These are phyloP conservation scores for Rhagoletis zephyria DNA, from an alignment of 1,140 invertebrate genomes.

Conservation along the genomic window DNA sequence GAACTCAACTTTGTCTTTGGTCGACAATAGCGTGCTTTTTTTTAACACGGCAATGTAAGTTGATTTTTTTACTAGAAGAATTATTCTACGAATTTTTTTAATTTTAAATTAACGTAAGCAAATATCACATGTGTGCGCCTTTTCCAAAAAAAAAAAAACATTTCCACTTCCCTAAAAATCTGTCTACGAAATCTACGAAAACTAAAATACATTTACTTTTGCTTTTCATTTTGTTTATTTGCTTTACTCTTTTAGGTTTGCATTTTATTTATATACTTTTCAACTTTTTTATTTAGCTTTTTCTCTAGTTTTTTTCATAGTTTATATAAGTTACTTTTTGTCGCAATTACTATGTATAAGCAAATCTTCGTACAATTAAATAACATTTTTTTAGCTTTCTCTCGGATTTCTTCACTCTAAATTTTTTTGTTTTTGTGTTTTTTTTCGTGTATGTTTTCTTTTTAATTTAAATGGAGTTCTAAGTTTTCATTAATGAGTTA, in stretches of 20 bases:
- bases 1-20: too few relatives aligned
- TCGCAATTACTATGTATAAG: conserved; percentile 28
- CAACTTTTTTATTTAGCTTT: conserved; percentile 31
- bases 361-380: conserved; percentile 47
- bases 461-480: conserved; percentile 40
- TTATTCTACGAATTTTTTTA: too few relatives aligned
- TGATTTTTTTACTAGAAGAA: too few relatives aligned
- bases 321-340: conserved; percentile 53
- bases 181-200: too few relatives aligned
- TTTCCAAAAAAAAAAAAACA: too few relatives aligned
- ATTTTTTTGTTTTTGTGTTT: background rate
- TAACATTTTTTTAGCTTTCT: conserved; percentile 43
- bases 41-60: too few relatives aligned
- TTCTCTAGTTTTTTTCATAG: conserved; percentile 55
- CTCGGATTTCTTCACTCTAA: background rate
- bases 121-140: too few relatives aligned
- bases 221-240: conserved; percentile 25
- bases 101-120: too few relatives aligned
- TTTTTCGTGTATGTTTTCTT: background rate
- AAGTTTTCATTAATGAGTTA: conserved; percentile 4
- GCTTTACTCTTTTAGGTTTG: conserved; percentile 4
- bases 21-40: too few relatives aligned
- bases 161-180: too few relatives aligned
- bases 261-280: conserved; percentile 25
- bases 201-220: too few relatives aligned